A percentile compares a stretch with the other conserved stretches of the same genome.
phyloP scores from a whole-genome alignment of 2,797 vertebrate genomes.

The Artibeus lituratus region DNA sequence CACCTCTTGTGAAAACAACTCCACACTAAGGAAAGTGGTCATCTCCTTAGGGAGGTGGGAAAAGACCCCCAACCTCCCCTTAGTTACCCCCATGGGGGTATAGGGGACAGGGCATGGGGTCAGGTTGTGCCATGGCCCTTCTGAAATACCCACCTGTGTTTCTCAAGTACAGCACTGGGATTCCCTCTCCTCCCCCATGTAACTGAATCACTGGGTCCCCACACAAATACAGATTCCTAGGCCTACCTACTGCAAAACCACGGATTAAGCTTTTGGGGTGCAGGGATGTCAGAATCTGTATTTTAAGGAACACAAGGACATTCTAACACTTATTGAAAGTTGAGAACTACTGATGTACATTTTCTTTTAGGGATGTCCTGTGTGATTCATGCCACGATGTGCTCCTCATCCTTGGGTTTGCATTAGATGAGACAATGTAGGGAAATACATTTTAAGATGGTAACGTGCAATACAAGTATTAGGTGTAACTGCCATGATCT shows the following conservation, averaged over 20 bases:
- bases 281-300: not conserved
- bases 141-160: not conserved
- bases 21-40: not conserved
- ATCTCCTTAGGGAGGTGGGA: not conserved
- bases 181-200: not conserved
- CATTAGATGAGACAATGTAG: not conserved
- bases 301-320: not conserved
- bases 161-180: not conserved
- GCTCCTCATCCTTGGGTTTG: not conserved
- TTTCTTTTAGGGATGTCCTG: not conserved
- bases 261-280: not conserved
- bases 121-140: not conserved
- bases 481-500: not conserved
- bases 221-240: not conserved
- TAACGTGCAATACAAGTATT: not conserved
- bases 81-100: not conserved
- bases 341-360: not conserved
- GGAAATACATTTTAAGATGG: not conserved
- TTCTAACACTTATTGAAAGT: not conserved
- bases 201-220: not conserved
- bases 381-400: not conserved
- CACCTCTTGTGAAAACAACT: not conserved
- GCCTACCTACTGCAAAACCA: not conserved
- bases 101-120: not conserved
- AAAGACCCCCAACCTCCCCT: too few species aligned